Base-by-base conservation (phyloP, 1,140 invertebrate species). In the Drosophila murphyi region DNA sequence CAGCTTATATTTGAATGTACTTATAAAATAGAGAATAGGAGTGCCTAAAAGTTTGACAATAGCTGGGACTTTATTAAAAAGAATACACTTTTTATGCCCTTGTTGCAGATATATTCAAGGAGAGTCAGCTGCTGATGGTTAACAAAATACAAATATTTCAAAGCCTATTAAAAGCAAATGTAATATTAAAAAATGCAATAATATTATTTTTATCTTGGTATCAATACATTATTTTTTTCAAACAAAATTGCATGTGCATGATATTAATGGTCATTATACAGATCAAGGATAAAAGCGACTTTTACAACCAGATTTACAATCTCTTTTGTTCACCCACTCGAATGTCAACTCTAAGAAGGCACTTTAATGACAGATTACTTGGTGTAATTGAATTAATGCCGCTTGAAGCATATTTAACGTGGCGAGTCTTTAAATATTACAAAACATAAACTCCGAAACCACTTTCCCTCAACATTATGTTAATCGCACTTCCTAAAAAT, bases 401-500 rank as follows among this genome's bases (percentile, higher is more conserved):
- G 51, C n/a, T 52, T 12, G 50, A 4, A n/a, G 7, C 32, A 52
- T 34, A 52, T 52, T 52, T 52, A 34, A 52, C 3, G n/a, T 32
- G 32, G 31, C n/a, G 20, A 57, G 35, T 12, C 29, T 31, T 12
- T 29, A 56, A 29, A 41, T 10, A 56, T 47, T 59, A 34, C 12
- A 35, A 47, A 8, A 35, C n/a, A 45, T 10, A 37, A 68, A 60
- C 57, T 12, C 34, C 7, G 10, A 6, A 45, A 47, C 6, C 50
- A 69, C 64, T 73, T 73, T 73, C 71, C 56, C 70, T 60, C 48
- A 6, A 39, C 45, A 56, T 43, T 69, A 61, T 69, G 48, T 59
- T 73, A 61, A 73, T 55, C 55, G 20, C 20, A 55, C 71, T 69
- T 69, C 71, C 71, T 64, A 54, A 59, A 54, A 35, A 20, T 55